Evolutionary conservation across 2,888 invertebrate genomes (phyloP).

Genomic region (Apotomis betuletana): DNA sequence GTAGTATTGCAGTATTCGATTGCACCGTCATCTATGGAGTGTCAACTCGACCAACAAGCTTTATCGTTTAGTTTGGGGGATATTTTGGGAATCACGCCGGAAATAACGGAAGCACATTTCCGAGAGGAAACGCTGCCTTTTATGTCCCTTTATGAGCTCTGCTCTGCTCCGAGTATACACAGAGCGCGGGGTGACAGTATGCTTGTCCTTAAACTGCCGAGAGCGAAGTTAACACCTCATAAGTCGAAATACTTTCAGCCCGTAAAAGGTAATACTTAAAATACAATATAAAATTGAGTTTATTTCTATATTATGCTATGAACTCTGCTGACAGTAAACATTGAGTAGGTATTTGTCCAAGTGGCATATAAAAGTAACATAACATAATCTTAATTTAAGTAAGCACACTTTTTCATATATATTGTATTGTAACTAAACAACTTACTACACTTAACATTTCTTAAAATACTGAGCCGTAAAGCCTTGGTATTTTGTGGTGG

Average conservation of each 20-base stretch:
- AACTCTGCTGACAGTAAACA: no score
- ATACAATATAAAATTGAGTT: no score
- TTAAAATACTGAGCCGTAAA: no score
- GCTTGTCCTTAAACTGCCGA: conserved; percentile 8
- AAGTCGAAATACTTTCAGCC: neutral
- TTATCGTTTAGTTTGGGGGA: conserved; percentile 44
- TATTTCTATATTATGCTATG: no score
- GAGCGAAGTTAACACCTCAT: neutral
- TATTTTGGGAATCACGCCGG: conserved; percentile 53
- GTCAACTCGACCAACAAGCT: conserved; percentile 7
- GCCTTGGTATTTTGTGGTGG: no score
- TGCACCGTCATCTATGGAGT: neutral
- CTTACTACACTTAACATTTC: no score
- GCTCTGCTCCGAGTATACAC: conserved; percentile 18
- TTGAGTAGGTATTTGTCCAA: no score
- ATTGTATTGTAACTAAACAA: no score
- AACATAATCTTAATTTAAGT: no score
- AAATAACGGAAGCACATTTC: conserved; percentile 54
- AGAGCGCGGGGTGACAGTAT: conserved; percentile 7
- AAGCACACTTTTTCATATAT: no score
- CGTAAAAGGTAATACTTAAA: neutral
- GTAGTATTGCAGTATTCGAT: no score
- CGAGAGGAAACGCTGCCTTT: conserved; percentile 29
- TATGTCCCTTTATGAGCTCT: conserved; percentile 21
- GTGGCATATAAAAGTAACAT: no score